A percentile compares a stretch with the other conserved stretches of the same genome.
These are phyloP conservation scores for Listronotus bonariensis DNA, from an alignment of 1,140 invertebrate genomes.

Conservation along the genomic window DNA sequence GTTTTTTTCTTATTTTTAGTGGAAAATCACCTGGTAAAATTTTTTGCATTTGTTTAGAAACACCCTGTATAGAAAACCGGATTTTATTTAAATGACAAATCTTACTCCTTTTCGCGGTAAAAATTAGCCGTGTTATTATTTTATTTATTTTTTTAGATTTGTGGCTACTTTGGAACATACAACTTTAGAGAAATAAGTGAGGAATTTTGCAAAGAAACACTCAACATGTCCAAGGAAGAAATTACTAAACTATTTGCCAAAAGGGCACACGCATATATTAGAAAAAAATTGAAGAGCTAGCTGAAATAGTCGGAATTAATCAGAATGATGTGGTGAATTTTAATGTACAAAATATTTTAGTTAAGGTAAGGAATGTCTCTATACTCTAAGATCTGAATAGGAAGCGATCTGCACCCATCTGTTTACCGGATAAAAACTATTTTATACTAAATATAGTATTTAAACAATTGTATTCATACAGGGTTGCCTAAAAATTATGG, in stretches of 20 bases:
- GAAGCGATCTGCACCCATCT: no score
- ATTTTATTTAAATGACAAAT: no score
- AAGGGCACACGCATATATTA: conserved; percentile 31
- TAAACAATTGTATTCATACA: not conserved
- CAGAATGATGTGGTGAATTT: not conserved
- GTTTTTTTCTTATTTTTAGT: no score
- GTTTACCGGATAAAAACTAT: no score
- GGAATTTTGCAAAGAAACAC: conserved; percentile 29
- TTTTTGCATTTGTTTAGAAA: no score
- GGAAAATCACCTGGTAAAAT: no score
- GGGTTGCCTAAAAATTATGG: no score
- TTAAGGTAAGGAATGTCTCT: conserved; percentile 16
- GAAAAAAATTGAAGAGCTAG: conserved; percentile 33
- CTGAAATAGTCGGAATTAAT: conserved; percentile 17
- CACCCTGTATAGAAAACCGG: no score
- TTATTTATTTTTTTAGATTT: conserved; percentile 37
- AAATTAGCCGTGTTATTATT: no score
- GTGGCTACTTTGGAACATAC: conserved; percentile 41
- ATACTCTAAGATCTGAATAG: no score
- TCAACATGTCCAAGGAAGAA: conserved; percentile 32
- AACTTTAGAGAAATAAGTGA: conserved; percentile 33
- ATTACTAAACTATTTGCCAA: conserved; percentile 29
- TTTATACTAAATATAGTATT: not conserved
- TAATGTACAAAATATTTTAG: conserved; percentile 22
- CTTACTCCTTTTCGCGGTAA: no score